These are phyloP conservation scores for Patella vulgata DNA, from an alignment of 1,140 invertebrate species.

Conservation along the genomic window DNA sequence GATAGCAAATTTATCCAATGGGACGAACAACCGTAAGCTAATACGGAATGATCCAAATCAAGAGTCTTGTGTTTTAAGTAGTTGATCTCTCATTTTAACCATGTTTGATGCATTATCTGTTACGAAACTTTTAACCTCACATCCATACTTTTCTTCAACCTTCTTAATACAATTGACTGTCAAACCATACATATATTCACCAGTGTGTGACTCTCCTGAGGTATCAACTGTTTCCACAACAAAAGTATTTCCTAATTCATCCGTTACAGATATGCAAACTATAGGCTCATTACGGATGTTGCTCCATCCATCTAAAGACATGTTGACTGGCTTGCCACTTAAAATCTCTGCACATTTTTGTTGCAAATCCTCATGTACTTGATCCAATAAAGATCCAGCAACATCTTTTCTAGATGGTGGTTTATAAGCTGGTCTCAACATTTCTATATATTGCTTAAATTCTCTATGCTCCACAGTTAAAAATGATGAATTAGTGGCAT, in stretches of 20 bases:
- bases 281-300: slow-evolving; percentile 1
- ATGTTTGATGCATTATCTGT: background rate
- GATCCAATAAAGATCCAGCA: background rate
- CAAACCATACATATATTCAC: background rate
- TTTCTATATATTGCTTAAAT: background rate
- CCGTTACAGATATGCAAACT: background rate
- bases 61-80: background rate
- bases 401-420: background rate
- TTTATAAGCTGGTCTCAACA: background rate
- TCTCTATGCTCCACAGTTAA: background rate
- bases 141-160: background rate
- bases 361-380: background rate
- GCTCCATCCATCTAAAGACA: no score
- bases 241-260: background rate
- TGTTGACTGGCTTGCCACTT: background rate
- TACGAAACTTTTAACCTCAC: slow-evolving; percentile 1
- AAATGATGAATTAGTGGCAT: background rate
- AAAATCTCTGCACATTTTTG: background rate
- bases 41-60: background rate
- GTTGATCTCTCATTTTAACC: background rate
- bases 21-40: background rate
- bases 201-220: background rate
- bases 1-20: background rate
- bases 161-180: background rate
- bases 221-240: background rate